Base-by-base conservation (phyloP, 2,797 vertebrate genomes). In the Gadopsis marmoratus region DNA sequence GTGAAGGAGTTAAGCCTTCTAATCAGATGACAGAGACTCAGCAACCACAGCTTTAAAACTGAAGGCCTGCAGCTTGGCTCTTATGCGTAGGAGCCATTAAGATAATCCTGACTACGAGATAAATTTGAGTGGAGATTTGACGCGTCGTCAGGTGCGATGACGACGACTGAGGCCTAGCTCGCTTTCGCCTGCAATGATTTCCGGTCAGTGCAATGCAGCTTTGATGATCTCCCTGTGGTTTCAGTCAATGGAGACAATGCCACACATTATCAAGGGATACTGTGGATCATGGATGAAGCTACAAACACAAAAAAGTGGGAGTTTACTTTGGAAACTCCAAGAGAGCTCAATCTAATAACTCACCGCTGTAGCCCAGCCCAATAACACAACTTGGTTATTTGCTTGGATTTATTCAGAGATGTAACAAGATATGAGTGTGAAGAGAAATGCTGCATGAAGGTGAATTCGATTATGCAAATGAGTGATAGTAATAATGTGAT, bases 401-500 rank as follows among this genome's bases (percentile, higher is more conserved):
- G 82, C 86, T 79, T 65, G 68, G 67, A 78, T 85, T 86, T 51
- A 59, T 66, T 74, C 35, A 19, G 50, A 74, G 86, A 82, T 65
- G 72, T 47, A 72, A 81, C 61, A 69, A 53, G 79, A 87, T 86
- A 69, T 31, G 76, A 78, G 74, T 76, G 74, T 55, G 69, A 85
- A 55, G 64, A 84, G 66, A 88, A 83, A 85, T 64, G 76, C 74
- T 63, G 79, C 86, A 76, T 79, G 85, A 82, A 37, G 59, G 81
- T 69, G 85, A 88, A 93, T 90, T 84, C 56, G 78, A 80, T 89
- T 86, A 91, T 94, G 92, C 79, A 93, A 91, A 94, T 93, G 79
- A 83, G 74, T 55, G 75, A 35, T 50, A 76, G 83, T 89, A 91
- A 93, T 93, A 89, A 91, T 90, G 86, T 83, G 86, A 90, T 91